Base-by-base conservation (phyloP, 1,140 invertebrate species). In the Zaprionus inermis region DNA sequence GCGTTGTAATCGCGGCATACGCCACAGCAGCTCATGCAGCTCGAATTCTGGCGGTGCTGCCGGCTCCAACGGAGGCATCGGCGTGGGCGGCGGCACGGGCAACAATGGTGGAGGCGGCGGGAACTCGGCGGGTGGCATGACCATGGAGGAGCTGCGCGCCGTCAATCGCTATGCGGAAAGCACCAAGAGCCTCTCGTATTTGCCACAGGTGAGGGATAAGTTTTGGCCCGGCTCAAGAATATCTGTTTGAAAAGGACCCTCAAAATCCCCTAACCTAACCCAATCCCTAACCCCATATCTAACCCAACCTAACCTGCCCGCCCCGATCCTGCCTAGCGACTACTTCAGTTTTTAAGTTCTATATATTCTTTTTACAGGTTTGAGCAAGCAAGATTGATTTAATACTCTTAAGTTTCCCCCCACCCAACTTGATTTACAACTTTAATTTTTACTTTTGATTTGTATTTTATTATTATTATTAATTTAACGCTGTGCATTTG, bases 131-230 rank as follows among this genome's bases (percentile, higher is more conserved):
- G 94, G 95, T 57, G 94, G 95, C 91, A 96, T 97, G 96, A 97
- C 96, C 24, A 93, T 97, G 80, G 97, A 97, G 64, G 96, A 97
- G 91, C 93, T 97, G 36, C 93, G 96, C 77, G 96, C 95, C 67
- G 96, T 97, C 61, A 97, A 97, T 94, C 95, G 96, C 79, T 97
- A 97, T 92, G 96, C 97, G n/a, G 97, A 98, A 93, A 97, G 96
- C 92, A 98, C 97, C 16, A 97, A 97, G 92, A 97, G 97, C 92
- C 95, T 98, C 78, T 97, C 96, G 76, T 98, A 97, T 93, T 94
- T 98, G 89, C 97, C 97, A 78, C 97, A 97, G 95, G 96, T 97
- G 95, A 93, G 92, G 93, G 89, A 93, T 91, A 81, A 91, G 79
- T 86, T 81, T 78, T 81, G 91, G 79, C 83, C 79, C 73, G 81